Evolutionary conservation across 2,888 invertebrate genomes (phyloP).

Genomic region (Carabus problematicus): DNA sequence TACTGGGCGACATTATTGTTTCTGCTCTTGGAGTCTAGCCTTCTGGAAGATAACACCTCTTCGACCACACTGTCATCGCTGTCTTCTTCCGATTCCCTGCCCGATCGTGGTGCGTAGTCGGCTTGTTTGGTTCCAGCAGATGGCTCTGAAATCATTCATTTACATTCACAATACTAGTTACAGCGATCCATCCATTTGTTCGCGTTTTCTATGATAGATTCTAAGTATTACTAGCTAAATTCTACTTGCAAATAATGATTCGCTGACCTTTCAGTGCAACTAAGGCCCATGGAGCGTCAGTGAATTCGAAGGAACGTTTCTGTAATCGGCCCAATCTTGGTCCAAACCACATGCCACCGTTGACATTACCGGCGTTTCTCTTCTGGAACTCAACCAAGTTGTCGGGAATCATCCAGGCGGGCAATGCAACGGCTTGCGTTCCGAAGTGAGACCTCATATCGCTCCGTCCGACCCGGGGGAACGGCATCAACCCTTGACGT

Average conservation of each 20-base stretch:
- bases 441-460: slow-evolving; percentile 43
- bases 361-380: slow-evolving; percentile 53
- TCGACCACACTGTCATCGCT: slow-evolving; percentile 45
- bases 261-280: slow-evolving; percentile 50
- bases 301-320: slow-evolving; percentile 47
- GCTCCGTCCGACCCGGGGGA: slow-evolving; percentile 60
- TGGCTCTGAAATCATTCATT: slow-evolving; percentile 20
- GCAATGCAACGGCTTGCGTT: not conserved
- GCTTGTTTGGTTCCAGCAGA: slow-evolving; percentile 17
- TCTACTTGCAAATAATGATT: slow-evolving; percentile 8
- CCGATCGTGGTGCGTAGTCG: slow-evolving; percentile 55
- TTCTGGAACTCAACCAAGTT: slow-evolving; percentile 20
- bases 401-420: slow-evolving; percentile 32
- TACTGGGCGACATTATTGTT: slow-evolving; percentile 36
- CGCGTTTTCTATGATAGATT: too few species aligned
- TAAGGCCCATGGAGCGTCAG: slow-evolving; percentile 49
- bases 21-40: slow-evolving; percentile 33
- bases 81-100: slow-evolving; percentile 53
- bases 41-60: slow-evolving; percentile 37
- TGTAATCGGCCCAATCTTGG: slow-evolving; percentile 63
- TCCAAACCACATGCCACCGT: slow-evolving; percentile 72
- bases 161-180: not conserved
- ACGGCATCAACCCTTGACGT: slow-evolving; percentile 56
- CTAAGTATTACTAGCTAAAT: too few species aligned
- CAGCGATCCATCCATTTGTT: too few species aligned